These are phyloP conservation scores for Dufourea novaeangliae DNA, from an alignment of 1,140 invertebrate species.

Conservation along the genomic window DNA sequence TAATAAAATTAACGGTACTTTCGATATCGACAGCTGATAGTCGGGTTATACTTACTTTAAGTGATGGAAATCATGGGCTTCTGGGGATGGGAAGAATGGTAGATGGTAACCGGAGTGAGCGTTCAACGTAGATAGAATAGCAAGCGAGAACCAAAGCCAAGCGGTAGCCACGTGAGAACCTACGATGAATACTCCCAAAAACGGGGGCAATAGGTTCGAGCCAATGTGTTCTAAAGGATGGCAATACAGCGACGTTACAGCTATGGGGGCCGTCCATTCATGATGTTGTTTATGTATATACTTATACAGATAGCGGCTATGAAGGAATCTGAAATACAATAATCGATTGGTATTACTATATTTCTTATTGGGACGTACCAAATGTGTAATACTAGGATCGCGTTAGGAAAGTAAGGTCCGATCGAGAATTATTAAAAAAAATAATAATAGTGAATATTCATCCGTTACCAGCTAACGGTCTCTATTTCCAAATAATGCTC, in stretches of 20 bases:
- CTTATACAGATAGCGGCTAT: slow-evolving; percentile 89
- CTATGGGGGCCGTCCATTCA: slow-evolving; percentile 93
- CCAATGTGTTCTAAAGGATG: slow-evolving; percentile 94
- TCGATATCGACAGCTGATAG: neutral
- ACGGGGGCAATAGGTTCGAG: slow-evolving; percentile 90
- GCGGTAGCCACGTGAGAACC: slow-evolving; percentile 91
- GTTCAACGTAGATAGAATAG: slow-evolving; percentile 90
- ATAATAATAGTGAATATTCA: too few relatives aligned
- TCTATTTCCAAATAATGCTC: too few relatives aligned
- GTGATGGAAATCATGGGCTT: slow-evolving; percentile 96
- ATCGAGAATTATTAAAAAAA: too few relatives aligned
- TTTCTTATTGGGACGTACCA: too few relatives aligned
- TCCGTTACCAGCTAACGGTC: too few relatives aligned
- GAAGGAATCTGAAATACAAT: slow-evolving; percentile 85
- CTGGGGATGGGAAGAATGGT: slow-evolving; percentile 94
- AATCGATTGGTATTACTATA: neutral
- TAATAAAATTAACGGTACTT: neutral
- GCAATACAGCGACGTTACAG: slow-evolving; percentile 92
- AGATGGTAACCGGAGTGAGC: slow-evolving; percentile 95
- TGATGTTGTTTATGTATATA: slow-evolving; percentile 94
- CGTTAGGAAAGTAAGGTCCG: too few relatives aligned
- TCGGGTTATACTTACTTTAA: slow-evolving; percentile 85
- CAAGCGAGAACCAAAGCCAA: slow-evolving; percentile 92
- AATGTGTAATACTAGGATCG: too few relatives aligned
- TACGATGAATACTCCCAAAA: slow-evolving; percentile 90